Evolutionary conservation across 2,888 invertebrate species (phyloP).

Genomic region (Calliscelio sp.): DNA sequence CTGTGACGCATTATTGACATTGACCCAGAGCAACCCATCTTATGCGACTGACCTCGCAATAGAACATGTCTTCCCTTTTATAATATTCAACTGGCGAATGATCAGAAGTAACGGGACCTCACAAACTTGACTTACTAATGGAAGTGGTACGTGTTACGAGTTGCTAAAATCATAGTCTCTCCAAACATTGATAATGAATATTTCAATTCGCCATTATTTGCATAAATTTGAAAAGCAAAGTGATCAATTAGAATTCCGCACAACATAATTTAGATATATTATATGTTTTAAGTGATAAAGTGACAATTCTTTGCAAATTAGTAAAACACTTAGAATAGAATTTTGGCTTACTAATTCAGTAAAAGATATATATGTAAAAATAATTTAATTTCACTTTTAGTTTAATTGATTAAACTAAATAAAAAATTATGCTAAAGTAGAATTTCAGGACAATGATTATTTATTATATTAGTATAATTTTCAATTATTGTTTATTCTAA

Average conservation of each 20-base stretch:
- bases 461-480: too few species aligned
- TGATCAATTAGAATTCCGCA: background rate
- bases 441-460: too few species aligned
- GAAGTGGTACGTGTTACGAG: conserved; percentile 47
- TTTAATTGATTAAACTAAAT: too few species aligned
- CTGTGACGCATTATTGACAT: conserved; percentile 34
- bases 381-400: too few species aligned
- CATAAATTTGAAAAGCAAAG: background rate
- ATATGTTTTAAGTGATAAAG: too few species aligned
- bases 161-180: conserved; percentile 25
- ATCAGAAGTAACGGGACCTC: conserved; percentile 80
- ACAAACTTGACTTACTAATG: conserved; percentile 67
- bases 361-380: too few species aligned
- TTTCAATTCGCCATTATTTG: background rate
- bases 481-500: too few species aligned
- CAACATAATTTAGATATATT: too few species aligned
- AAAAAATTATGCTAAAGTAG: too few species aligned
- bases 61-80: conserved; percentile 79
- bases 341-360: too few species aligned
- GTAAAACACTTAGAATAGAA: too few species aligned
- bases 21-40: conserved; percentile 68
- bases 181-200: conserved; percentile 67
- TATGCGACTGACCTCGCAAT: conserved; percentile 78
- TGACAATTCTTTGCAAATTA: too few species aligned
- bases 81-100: conserved; percentile 80